Evolutionary conservation across 2,888 invertebrate genomes (phyloP), one percentile per base, ranked within the genome.

Genomic region (Meghimatium bilineatum): DNA sequence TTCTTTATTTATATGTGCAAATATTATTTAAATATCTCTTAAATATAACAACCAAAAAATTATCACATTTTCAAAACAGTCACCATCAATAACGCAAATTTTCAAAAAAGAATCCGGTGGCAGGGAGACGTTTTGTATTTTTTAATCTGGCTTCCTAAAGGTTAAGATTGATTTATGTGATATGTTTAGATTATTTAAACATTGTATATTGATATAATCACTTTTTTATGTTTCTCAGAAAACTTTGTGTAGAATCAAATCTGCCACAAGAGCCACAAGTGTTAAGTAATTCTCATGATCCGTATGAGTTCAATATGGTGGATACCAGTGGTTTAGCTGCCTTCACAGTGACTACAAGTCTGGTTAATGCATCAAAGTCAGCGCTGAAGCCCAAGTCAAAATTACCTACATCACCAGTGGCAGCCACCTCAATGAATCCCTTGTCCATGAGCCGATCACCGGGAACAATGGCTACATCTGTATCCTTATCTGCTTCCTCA

Each of bases 231-330:
- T 81, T 67, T 90, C 89, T 20, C 90, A 93, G 93, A 85, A 92
- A 92, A 89, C 86, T 92, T 76, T 93, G 93, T 90, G 90, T 93
- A 52, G 93, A 92, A 86, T 91, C 92, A 3, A 91, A 91, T 76
- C 87, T 93, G 75, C 92, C 92, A 23, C 90, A 91, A 76, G 92
- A 92, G 63, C 86, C 90, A 44, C 91, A 91, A 75, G 85, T 89
- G 56, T 74, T 86, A 14, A 88, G 88, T 52, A 90, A 88, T 81
- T 88, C 91, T 72, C 90, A 91, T 84, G 93, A 93, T 83, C 93
- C 93, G 0, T 93, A 93, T 86, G 93, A 92, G 77, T 93, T 93
- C 88, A 90, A 88, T 77, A 84, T 88, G 80, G 79, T 89, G 44
- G 91, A 91, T 81, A 85, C 80, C 36, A 85, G 84, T 36, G 74